phyloP scores from a whole-genome alignment of 1,140 invertebrate species.

The Camponotus pennsylvanicus region DNA sequence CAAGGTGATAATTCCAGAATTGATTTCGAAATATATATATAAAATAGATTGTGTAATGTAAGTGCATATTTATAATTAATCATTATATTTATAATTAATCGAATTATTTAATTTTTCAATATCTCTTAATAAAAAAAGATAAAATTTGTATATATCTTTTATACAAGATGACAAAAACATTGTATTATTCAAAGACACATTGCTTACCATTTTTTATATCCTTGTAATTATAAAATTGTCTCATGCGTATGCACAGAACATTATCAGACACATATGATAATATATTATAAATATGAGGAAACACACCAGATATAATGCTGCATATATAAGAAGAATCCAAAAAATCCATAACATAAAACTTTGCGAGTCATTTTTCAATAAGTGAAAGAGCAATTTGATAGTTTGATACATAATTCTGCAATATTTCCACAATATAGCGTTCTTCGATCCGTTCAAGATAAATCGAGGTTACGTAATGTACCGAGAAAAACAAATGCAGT shows the following conservation, averaged over 20 bases:
- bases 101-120: not conserved
- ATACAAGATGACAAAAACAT: not conserved
- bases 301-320: constrained; percentile 75
- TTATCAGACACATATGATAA: constrained; percentile 77
- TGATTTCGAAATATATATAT: not conserved
- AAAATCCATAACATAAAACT: constrained; percentile 74
- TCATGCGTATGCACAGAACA: constrained; percentile 78
- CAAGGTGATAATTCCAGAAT: not conserved
- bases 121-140: not conserved
- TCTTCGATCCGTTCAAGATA: constrained; percentile 24
- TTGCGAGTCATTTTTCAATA: constrained; percentile 43
- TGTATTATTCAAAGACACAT: not conserved
- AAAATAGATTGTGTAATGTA: not conserved
- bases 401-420: constrained; percentile 59
- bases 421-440: not conserved
- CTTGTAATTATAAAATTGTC: not conserved
- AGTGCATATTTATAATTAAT: not conserved
- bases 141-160: not conserved
- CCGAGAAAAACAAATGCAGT: constrained; percentile 47
- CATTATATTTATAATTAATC: not conserved
- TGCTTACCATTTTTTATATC: constrained; percentile 35
- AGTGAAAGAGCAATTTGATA: constrained; percentile 28
- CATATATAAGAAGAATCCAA: constrained; percentile 74
- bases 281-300: constrained; percentile 79
- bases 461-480: constrained; percentile 51